Conservation (phyloP, 2,888 invertebrate genomes). For the Euphydryas editha region DNA sequence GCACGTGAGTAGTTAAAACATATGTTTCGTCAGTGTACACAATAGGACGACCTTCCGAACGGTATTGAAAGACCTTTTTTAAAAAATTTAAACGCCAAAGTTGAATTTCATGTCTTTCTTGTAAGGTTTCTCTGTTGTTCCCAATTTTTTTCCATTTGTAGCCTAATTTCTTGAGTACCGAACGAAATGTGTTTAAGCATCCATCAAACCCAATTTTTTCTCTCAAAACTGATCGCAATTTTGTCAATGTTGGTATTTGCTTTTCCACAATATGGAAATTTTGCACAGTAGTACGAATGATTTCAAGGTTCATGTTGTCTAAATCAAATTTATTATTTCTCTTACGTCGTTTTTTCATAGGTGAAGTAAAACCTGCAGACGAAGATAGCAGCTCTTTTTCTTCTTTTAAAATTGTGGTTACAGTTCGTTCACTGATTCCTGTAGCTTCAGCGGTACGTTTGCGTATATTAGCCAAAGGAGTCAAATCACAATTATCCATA, state of each 20-base stretch:
- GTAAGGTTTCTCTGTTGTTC: conserved; percentile 2
- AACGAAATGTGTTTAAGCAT: conserved; percentile 9
- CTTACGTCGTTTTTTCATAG: conserved; percentile 6
- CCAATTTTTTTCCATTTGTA: conserved; percentile 1
- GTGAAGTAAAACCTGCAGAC: conserved; percentile 1
- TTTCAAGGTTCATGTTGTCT: conserved; percentile 7
- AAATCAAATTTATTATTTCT: conserved; percentile 8
- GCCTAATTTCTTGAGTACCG: neutral
- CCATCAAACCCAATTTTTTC: neutral
- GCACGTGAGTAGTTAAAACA: conserved; percentile 2
- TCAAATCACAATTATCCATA: conserved; percentile 17
- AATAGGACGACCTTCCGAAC: conserved; percentile 1
- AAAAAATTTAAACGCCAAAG: conserved; percentile 2
- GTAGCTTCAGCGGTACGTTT: neutral
- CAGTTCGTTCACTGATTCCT: neutral
- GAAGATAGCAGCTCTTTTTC: neutral
- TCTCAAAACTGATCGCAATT: neutral
- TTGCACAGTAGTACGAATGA: conserved; percentile 2
- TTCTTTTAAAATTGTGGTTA: neutral
- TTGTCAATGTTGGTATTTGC: conserved; percentile 3
- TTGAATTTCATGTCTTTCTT: conserved; percentile 9
- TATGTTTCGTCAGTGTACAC: too few relatives aligned
- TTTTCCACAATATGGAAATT: conserved; percentile 9
- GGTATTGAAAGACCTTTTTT: neutral
- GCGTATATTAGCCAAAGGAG: neutral